Evolutionary conservation across 1,140 invertebrate genomes (phyloP).

Genomic region (Centruroides sculpturatus): DNA sequence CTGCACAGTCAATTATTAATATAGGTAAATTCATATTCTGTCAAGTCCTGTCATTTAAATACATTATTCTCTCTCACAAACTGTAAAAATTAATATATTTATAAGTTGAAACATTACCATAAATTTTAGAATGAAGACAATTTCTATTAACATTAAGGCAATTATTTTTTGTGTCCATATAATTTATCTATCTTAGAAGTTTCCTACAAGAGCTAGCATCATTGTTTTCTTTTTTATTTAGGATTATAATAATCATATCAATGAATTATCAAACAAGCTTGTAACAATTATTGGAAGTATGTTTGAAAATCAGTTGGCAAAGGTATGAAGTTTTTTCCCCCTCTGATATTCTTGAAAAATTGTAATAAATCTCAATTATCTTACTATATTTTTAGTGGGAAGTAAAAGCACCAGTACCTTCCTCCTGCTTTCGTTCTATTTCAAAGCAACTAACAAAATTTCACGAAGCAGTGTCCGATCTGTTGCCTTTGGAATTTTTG

Average conservation of each 20-base stretch:
- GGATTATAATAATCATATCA: constrained; percentile 74
- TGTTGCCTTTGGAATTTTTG: constrained; percentile 56
- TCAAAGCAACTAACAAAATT: constrained; percentile 76
- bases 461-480: constrained; percentile 72
- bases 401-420: constrained; percentile 87
- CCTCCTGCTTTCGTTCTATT: constrained; percentile 76
- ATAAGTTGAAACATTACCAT: too few relatives aligned
- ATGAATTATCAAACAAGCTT: constrained; percentile 82
- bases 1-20: too few relatives aligned
- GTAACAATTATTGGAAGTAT: constrained; percentile 74
- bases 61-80: too few relatives aligned
- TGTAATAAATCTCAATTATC: background rate
- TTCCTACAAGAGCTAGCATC: constrained; percentile 9
- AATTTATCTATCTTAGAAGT: too few relatives aligned
- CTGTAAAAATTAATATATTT: too few relatives aligned
- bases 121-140: too few relatives aligned
- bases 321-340: constrained; percentile 15
- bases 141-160: too few relatives aligned
- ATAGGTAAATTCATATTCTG: too few relatives aligned
- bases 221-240: constrained; percentile 38
- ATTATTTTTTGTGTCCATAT: too few relatives aligned
- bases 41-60: too few relatives aligned
- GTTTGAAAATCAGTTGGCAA: constrained; percentile 52
- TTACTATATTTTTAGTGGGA: constrained; percentile 50
- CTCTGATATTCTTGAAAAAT: background rate